These are phyloP conservation scores for Aurelia sp. DNA, from an alignment of 30 jellyfish, hydroid and myxozoan genomes.

Conservation along the genomic window DNA sequence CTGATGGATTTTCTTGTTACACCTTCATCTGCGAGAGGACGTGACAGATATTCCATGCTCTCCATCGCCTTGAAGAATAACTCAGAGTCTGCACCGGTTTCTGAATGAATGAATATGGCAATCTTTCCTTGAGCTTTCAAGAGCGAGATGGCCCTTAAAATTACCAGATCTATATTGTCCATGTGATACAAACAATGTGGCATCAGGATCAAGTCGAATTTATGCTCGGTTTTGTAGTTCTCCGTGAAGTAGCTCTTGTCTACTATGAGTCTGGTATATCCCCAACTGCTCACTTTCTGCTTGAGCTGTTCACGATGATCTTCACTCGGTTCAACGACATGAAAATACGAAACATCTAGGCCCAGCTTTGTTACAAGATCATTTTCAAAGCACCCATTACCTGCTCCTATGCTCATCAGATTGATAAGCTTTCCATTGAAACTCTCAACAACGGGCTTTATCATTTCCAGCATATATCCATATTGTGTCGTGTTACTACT, in stretches of 20 bases:
- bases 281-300: slow-evolving; percentile 43
- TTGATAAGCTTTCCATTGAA: slow-evolving; percentile 37
- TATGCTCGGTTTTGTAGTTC: slow-evolving; percentile 17
- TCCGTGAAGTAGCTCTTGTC: slow-evolving; percentile 33
- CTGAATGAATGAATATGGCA: not conserved
- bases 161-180: slow-evolving; percentile 7
- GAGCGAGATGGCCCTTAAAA: slow-evolving; percentile 31
- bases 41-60: not conserved
- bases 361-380: slow-evolving; percentile 11
- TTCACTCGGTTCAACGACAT: slow-evolving; percentile 57
- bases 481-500: slow-evolving; percentile 9
- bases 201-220: slow-evolving; percentile 61
- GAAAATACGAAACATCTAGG: slow-evolving; percentile 6
- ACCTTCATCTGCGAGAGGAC: not conserved
- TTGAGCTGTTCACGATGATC: not conserved
- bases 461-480: not conserved
- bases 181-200: slow-evolving; percentile 56
- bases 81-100: slow-evolving; percentile 1
- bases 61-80: slow-evolving; percentile 18
- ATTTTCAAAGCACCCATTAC: not conserved
- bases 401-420: slow-evolving; percentile 69
- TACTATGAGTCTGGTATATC: slow-evolving; percentile 2
- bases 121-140: slow-evolving; percentile 5
- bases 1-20: too few relatives aligned
- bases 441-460: slow-evolving; percentile 27